A percentile compares a stretch with the other conserved stretches of the same genome.
These are phyloP conservation scores for Ophonus ardosiacus DNA, from an alignment of 2,888 invertebrate genomes.

Conservation along the genomic window DNA sequence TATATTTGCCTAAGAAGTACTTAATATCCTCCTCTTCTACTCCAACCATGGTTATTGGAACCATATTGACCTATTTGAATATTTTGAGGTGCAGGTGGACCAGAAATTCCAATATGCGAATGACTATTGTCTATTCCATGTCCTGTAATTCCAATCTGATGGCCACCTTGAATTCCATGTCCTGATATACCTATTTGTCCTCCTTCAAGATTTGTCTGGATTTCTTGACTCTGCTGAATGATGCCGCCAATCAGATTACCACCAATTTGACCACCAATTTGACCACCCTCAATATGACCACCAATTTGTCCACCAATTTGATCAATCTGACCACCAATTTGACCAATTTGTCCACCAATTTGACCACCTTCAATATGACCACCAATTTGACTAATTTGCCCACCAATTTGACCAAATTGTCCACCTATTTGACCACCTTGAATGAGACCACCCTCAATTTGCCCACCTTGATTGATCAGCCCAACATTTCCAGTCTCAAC, in stretches of 20 bases:
- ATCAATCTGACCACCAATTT: slow-evolving; percentile 26
- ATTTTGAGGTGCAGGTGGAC: not conserved
- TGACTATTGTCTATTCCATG: not conserved
- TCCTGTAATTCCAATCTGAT: not conserved
- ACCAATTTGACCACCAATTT: slow-evolving; percentile 27
- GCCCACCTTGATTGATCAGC: not conserved
- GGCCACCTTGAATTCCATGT: slow-evolving; percentile 6
- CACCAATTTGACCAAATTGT: slow-evolving; percentile 8
- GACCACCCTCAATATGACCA: slow-evolving; percentile 7
- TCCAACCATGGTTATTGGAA: slow-evolving; percentile 5
- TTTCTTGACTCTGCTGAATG: not conserved
- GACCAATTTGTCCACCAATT: slow-evolving; percentile 13
- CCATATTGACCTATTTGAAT: slow-evolving; percentile 26
- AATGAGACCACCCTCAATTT: slow-evolving; percentile 16
- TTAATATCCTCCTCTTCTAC: not conserved
- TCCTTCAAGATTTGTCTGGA: not conserved
- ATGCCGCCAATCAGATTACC: slow-evolving; percentile 22
- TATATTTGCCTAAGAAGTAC: too few species aligned
- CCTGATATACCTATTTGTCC: slow-evolving; percentile 11
- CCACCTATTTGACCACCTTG: not conserved
- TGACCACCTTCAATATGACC: slow-evolving; percentile 21
- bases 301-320: slow-evolving; percentile 39
- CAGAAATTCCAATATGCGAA: not conserved
- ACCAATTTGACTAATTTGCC: slow-evolving; percentile 19
- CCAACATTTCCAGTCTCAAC: slow-evolving; percentile 2